Percentiles rank a stretch among this genome's conserved stretches.
Evolutionary conservation across 2,797 vertebrate species (phyloP).

Genomic region (Tragopan temminckii): DNA sequence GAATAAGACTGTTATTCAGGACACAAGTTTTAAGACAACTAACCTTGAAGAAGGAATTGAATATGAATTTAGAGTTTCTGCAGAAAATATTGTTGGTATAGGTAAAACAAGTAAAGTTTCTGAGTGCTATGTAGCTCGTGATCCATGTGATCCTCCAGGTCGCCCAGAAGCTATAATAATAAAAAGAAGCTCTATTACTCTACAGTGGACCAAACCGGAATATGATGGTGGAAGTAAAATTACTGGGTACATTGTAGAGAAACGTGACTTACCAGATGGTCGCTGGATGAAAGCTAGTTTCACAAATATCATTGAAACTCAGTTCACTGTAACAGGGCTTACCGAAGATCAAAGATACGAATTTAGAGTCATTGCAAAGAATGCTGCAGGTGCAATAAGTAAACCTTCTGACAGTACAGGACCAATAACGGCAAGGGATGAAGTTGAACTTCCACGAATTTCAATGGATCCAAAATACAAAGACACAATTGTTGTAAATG

Average conservation of each 20-base stretch:
- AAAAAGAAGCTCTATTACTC: slow-evolving; percentile 92
- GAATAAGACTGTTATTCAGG: slow-evolving; percentile 94
- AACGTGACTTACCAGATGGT: slow-evolving; percentile 96
- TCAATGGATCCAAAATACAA: slow-evolving; percentile 97
- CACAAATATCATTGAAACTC: slow-evolving; percentile 96
- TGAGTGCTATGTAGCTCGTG: slow-evolving; percentile 94
- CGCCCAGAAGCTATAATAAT: slow-evolving; percentile 92
- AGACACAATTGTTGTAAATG: slow-evolving; percentile 91
- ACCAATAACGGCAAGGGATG: slow-evolving; percentile 94
- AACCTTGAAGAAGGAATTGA: slow-evolving; percentile 96
- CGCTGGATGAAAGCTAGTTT: slow-evolving; percentile 98
- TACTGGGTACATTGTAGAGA: slow-evolving; percentile 96
- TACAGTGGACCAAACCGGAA: slow-evolving; percentile 96
- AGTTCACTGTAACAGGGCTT: slow-evolving; percentile 93
- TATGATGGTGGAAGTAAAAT: slow-evolving; percentile 98
- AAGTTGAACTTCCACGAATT: slow-evolving; percentile 93
- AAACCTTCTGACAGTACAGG: slow-evolving; percentile 98
- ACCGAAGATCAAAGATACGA: slow-evolving; percentile 96
- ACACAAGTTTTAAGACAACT: slow-evolving; percentile 91
- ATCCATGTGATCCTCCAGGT: slow-evolving; percentile 97
- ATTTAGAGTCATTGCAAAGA: slow-evolving; percentile 98
- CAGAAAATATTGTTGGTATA: slow-evolving; percentile 97
- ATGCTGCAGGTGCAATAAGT: slow-evolving; percentile 93
- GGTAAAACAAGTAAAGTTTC: slow-evolving; percentile 97
- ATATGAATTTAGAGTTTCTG: slow-evolving; percentile 97